Evolutionary conservation across 2,797 vertebrate genomes (phyloP), one percentile per base, ranked within the genome.

Genomic region (Potorous gilbertii): DNA sequence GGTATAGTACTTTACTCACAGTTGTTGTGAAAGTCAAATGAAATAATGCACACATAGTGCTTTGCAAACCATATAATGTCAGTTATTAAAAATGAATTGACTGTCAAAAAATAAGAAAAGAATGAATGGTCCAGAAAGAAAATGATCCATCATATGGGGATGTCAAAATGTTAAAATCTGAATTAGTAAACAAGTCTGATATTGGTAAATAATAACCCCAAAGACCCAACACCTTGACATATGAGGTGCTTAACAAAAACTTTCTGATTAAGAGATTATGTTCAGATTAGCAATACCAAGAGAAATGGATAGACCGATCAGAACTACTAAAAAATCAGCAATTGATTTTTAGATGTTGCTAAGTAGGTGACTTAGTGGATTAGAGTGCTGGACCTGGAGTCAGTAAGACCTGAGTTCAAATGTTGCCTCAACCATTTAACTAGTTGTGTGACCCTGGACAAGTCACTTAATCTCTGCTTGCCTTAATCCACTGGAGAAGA

Each of bases 131-230:
- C 34, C 56, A 81, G 40, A 50, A 95, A 92, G 57, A 50, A 95
- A 93, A 95, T 52, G 24, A 18, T 24, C 14, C 52, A 50, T 55
- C 94, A 52, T 29, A 29, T 34, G 18, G 5, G 92, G 55, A 90
- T 46, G 11, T 46, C 46, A 55, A 56, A 74, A 74, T 40, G 55
- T 59, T 94, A 9, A 10, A 93, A n/a, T 57, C 9, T 95, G 95
- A 40, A 92, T 55, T 97, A 2, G 18, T 90, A 95, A 92, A 96
- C 54, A 50, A 18, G 0, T 92, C 46, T 97, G 91, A 66, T 94
- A 94, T 87, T 28, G 31, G 27, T 11, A 94, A 54, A 21, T 94
- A 24, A 93, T 56, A 56, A 28, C 56, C 50, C 12, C 54, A 55
- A 66, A 81, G 66, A 81, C 18, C 66, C 66, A 81, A 40, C 5